These are phyloP conservation scores for Sinopyrophorus schimmeli DNA, from an alignment of 2,888 invertebrate species.

Conservation along the genomic window DNA sequence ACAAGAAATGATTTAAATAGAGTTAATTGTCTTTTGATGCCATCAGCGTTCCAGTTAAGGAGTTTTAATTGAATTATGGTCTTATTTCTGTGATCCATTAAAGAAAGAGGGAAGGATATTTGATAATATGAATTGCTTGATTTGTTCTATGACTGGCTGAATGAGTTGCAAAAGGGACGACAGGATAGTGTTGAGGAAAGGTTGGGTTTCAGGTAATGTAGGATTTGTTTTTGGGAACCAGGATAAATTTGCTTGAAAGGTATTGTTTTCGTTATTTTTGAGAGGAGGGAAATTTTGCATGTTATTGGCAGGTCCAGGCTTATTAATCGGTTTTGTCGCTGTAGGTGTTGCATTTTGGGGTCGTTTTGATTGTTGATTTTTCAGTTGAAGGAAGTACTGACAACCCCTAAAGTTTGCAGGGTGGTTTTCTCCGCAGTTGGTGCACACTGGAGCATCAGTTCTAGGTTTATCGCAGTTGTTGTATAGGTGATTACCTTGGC, in stretches of 20 bases:
- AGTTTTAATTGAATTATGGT: background rate
- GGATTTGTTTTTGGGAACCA: background rate
- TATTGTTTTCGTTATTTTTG: slow-evolving; percentile 1
- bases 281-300: no score
- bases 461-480: slow-evolving; percentile 1
- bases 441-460: background rate
- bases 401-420: slow-evolving; percentile 8
- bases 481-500: slow-evolving; percentile 4
- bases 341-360: no score
- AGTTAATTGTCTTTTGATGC: slow-evolving; percentile 4
- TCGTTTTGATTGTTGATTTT: no score
- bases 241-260: no score
- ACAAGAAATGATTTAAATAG: slow-evolving; percentile 4
- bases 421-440: slow-evolving; percentile 9
- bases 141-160: slow-evolving; percentile 1
- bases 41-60: slow-evolving; percentile 9
- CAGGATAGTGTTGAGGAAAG: background rate
- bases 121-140: slow-evolving; percentile 6
- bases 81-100: slow-evolving; percentile 4
- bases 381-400: background rate
- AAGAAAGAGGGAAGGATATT: slow-evolving; percentile 1
- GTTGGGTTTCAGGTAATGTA: background rate
- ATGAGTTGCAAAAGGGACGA: background rate
- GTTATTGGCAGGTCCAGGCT: no score
- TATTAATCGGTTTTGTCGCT: no score